phyloP scores from a whole-genome alignment of 2,113 vertebrate species.

The Xiphophorus couchianus region DNA sequence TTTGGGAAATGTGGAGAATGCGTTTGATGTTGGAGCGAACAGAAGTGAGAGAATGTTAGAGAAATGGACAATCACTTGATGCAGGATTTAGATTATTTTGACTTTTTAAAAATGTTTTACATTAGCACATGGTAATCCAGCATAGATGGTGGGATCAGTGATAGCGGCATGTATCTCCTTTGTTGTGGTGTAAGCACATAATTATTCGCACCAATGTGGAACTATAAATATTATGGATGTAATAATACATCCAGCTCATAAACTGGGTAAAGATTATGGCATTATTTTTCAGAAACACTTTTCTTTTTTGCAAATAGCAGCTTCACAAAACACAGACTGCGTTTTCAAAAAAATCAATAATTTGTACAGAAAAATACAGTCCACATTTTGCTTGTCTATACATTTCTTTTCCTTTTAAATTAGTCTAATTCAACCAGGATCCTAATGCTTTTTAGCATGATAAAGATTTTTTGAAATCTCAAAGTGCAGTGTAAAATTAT shows the following conservation, averaged over 20 bases:
- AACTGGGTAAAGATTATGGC: too few relatives aligned
- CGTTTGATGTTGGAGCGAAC: slow-evolving; percentile 57
- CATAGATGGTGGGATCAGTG: not conserved
- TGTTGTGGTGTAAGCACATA: not conserved
- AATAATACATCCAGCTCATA: not conserved
- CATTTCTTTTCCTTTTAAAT: too few relatives aligned
- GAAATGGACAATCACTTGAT: slow-evolving; percentile 13
- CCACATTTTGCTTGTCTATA: too few relatives aligned
- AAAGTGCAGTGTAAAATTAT: not conserved
- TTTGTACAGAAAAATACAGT: too few relatives aligned
- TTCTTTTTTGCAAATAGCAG: too few relatives aligned
- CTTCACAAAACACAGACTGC: too few relatives aligned
- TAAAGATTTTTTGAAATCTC: too few relatives aligned
- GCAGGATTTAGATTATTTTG: slow-evolving; percentile 1
- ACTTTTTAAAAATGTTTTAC: not conserved
- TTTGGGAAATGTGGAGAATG: slow-evolving; percentile 68
- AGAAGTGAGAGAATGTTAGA: slow-evolving; percentile 1
- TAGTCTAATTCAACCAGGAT: too few relatives aligned
- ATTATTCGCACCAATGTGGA: not conserved
- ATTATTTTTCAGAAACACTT: too few relatives aligned
- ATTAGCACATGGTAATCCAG: not conserved
- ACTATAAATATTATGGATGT: not conserved
- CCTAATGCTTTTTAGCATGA: too few relatives aligned
- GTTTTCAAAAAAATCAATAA: too few relatives aligned
- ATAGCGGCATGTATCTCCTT: not conserved